These are phyloP conservation scores for Pachyrhynchus sulphureomaculatus DNA, from an alignment of 1,140 invertebrate genomes.

Conservation along the genomic window DNA sequence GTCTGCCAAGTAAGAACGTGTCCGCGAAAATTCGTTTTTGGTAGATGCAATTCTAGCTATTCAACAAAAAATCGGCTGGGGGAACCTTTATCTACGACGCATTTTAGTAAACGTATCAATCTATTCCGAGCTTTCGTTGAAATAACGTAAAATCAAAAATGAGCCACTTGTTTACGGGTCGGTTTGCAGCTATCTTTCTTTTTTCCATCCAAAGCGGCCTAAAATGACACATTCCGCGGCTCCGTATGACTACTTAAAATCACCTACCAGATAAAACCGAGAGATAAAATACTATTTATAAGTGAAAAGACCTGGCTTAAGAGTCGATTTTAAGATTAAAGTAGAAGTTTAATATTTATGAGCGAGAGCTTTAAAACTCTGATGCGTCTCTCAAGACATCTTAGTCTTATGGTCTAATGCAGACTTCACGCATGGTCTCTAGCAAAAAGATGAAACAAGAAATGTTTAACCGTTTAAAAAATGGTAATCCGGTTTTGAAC, in stretches of 20 bases:
- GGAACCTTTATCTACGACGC: no score
- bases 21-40: no score
- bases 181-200: no score
- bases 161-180: no score
- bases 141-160: no score
- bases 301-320: conserved; percentile 20
- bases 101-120: no score
- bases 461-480: background rate
- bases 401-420: conserved; percentile 17
- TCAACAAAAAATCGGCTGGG: no score
- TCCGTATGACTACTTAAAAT: conserved; percentile 14
- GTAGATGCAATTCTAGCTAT: no score
- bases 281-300: conserved; percentile 27
- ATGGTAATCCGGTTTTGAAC: background rate
- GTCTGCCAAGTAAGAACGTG: no score
- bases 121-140: no score
- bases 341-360: conserved; percentile 15
- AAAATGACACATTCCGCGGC: no score
- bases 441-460: background rate
- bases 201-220: no score
- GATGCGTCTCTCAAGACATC: conserved; percentile 12
- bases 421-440: conserved; percentile 11
- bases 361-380: conserved; percentile 15
- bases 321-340: conserved; percentile 20
- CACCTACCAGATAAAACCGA: conserved; percentile 23